Evolutionary conservation across 1,140 invertebrate genomes (phyloP).

Genomic region (Daktulosphaira vitifoliae): DNA sequence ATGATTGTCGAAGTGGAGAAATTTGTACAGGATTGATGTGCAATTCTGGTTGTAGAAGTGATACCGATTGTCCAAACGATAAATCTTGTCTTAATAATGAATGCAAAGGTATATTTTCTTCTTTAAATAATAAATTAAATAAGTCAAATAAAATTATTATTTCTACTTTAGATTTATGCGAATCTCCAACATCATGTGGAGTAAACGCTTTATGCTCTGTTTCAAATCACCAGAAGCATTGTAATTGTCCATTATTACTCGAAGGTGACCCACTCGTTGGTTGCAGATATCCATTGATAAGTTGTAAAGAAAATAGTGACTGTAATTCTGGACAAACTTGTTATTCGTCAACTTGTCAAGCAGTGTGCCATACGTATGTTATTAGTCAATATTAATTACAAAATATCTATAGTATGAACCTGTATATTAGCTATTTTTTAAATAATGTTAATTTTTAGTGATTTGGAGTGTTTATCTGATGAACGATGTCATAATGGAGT

Average conservation of each 20-base stretch:
- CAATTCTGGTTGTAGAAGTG: conserved; percentile 66
- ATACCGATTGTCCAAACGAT: conserved; percentile 61
- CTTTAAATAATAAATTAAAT: not conserved
- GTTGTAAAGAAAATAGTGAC: conserved; percentile 54
- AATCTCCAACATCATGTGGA: conserved; percentile 67
- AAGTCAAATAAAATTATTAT: not conserved
- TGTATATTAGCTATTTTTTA: conserved; percentile 11
- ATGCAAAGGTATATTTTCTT: conserved; percentile 49
- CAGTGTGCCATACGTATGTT: conserved; percentile 59
- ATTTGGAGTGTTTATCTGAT: conserved; percentile 69
- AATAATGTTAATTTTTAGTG: conserved; percentile 48
- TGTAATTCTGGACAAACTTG: conserved; percentile 62
- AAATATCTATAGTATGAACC: not conserved
- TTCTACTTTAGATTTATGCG: conserved; percentile 57
- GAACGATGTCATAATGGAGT: conserved; percentile 71
- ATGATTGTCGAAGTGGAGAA: conserved; percentile 73
- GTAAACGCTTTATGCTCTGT: conserved; percentile 66
- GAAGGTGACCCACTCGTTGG: conserved; percentile 62
- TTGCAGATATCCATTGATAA: conserved; percentile 61
- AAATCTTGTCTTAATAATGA: conserved; percentile 64
- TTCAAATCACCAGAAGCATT: conserved; percentile 60
- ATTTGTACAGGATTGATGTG: conserved; percentile 74
- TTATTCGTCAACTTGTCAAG: conserved; percentile 62
- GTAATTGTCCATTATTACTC: conserved; percentile 61
- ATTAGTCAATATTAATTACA: too few species aligned